Evolutionary conservation across 2,797 vertebrate genomes (phyloP).

Genomic region (Peromyscus nudipes): DNA sequence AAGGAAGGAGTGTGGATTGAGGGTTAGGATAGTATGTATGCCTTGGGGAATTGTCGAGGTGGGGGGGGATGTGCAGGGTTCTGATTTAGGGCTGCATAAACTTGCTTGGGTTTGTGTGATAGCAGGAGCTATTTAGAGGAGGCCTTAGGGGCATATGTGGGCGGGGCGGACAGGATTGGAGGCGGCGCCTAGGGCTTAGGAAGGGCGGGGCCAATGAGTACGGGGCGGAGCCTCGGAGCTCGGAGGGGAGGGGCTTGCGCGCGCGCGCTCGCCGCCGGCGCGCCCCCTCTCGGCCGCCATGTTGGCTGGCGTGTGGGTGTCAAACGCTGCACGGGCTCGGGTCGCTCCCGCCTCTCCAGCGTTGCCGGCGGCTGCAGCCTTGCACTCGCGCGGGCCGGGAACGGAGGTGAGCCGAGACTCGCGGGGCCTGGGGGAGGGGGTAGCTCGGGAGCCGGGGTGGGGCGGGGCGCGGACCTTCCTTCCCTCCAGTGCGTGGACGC

Average conservation of each 20-base stretch:
- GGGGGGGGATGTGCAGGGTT: not conserved
- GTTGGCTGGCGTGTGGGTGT: slow-evolving; percentile 88
- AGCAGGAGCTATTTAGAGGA: not conserved
- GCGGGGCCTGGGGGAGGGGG: not conserved
- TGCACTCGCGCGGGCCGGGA: slow-evolving; percentile 11
- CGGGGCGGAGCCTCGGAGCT: not conserved
- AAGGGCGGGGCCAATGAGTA: not conserved
- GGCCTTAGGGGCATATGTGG: not conserved
- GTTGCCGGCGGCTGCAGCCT: slow-evolving; percentile 18
- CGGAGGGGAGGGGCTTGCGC: slow-evolving; percentile 2
- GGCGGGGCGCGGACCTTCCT: not conserved
- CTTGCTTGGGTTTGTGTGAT: not conserved
- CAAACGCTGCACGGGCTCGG: slow-evolving; percentile 71
- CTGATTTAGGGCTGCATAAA: not conserved
- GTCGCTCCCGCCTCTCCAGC: slow-evolving; percentile 24
- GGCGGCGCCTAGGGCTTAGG: not conserved
- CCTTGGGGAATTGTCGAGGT: too few relatives aligned
- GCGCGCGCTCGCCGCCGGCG: slow-evolving; percentile 79
- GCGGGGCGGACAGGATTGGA: not conserved
- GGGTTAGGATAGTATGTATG: too few relatives aligned
- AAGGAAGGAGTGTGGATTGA: not conserved
- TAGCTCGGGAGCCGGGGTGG: not conserved
- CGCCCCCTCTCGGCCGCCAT: slow-evolving; percentile 84
- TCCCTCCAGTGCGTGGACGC: not conserved
- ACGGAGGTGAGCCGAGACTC: slow-evolving; percentile 67